Evolutionary conservation across 2,797 vertebrate genomes (phyloP), one percentile per base, ranked within the genome.

Genomic region (Chromis chromis): DNA sequence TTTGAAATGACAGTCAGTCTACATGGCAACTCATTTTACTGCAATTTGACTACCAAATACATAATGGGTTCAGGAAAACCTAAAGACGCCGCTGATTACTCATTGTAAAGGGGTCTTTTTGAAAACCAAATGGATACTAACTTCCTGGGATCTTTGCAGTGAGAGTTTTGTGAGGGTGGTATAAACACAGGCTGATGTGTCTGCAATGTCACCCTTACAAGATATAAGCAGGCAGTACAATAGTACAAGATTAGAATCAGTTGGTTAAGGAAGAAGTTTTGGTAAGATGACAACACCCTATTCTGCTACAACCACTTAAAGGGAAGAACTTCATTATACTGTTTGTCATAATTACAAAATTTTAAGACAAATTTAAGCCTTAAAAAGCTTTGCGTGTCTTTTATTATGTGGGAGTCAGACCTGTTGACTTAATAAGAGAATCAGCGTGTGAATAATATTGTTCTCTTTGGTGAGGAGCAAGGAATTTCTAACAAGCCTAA

Each of bases 21-120:
- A 61, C 55, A 72, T 36, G 56, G 46, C 3, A 59, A 31, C 31
- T 74, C 8, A 87, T 92, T 90, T 88, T 68, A 80, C 79, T 89
- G 60, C 68, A 78, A 71, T 91, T 88, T 90, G 79, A 87, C 82
- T 78, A 78, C 27, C 74, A 90, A 90, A 93, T 79, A 49, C 53
- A 83, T 57, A 62, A 76, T 50, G 67, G 61, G 58, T 59, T 74
- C 16, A 70, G 24, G n/a, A 48, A 86, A 83, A 84, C 61, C 33
- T 65, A 73, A 49, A 42, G 31, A 77, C 40, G 55, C 61, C 10
- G 48, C 53, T 70, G 58, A 89, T 89, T 69, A 84, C 63, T 78
- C 65, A 64, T 36, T 25, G 48, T 63, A 62, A 68, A 63, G 61
- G 33, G 28, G 10, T 39, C 21, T 16, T 61, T 81, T 68, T 75